A percentile compares a stretch with the other conserved stretches of the same genome.
phyloP scores from a whole-genome alignment of 2,888 invertebrate genomes.

The Laothoe populi region DNA sequence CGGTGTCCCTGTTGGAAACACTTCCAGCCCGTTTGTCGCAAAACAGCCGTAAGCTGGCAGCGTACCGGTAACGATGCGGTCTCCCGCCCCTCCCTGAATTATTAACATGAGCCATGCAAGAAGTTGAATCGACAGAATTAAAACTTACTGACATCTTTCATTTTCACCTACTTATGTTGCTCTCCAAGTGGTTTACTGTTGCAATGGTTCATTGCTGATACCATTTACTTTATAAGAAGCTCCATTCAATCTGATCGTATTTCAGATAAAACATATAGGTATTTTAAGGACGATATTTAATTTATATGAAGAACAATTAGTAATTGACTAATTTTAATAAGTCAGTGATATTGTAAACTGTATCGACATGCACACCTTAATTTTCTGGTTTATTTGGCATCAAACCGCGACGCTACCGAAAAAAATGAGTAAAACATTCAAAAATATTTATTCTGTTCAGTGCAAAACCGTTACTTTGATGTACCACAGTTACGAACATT shows the following conservation, averaged over 20 bases:
- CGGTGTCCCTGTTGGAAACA: not conserved
- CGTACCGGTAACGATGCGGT: constrained; percentile 66
- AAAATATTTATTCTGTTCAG: not conserved
- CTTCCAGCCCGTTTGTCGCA: constrained; percentile 25
- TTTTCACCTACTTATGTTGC: constrained; percentile 64
- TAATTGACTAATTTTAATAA: too few species aligned
- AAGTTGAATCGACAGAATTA: constrained; percentile 79
- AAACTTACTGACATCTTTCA: constrained; percentile 75
- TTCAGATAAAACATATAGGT: not conserved
- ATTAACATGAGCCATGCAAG: constrained; percentile 75
- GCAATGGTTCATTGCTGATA: constrained; percentile 12
- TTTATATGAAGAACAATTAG: too few species aligned
- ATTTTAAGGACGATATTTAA: not conserved
- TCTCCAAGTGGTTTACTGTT: constrained; percentile 31
- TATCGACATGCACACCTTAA: too few species aligned
- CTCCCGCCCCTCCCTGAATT: constrained; percentile 66
- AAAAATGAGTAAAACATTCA: too few species aligned
- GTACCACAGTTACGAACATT: not conserved
- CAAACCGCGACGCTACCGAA: too few species aligned
- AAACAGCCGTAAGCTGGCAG: constrained; percentile 41
- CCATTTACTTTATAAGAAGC: constrained; percentile 6
- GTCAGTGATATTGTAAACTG: too few species aligned
- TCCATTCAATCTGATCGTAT: not conserved
- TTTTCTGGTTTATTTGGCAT: too few species aligned
- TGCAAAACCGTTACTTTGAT: not conserved